Conservation (phyloP, 2,888 invertebrate species). For the Synanthedon formicaeformis region DNA sequence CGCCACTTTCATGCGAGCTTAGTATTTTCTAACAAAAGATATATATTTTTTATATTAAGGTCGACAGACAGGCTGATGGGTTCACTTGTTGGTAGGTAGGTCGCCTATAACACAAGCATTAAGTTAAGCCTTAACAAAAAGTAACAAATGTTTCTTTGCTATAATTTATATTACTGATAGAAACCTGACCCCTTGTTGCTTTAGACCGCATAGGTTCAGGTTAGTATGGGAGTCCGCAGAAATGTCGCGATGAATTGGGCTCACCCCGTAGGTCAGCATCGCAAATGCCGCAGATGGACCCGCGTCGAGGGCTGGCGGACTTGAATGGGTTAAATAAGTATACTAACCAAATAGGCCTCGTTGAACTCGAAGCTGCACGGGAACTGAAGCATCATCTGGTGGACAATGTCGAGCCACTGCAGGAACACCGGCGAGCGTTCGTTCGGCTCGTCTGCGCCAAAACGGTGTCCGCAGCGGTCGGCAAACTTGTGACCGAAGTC, state of each 20-base stretch:
- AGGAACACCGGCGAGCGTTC: conserved; percentile 97
- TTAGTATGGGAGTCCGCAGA: not conserved
- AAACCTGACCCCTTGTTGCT: not conserved
- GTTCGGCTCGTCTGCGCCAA: conserved; percentile 88
- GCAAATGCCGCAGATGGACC: too few relatives aligned
- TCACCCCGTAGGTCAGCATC: too few relatives aligned
- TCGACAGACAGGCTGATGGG: too few relatives aligned
- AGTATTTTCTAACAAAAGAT: too few relatives aligned
- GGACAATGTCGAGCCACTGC: conserved; percentile 97
- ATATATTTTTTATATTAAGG: too few relatives aligned
- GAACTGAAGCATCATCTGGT: conserved; percentile 89
- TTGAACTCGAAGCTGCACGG: conserved; percentile 97
- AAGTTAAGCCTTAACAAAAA: too few relatives aligned
- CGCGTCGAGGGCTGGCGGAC: too few relatives aligned
- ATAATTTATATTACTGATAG: not conserved
- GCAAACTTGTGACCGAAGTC: conserved; percentile 99
- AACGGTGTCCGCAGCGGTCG: conserved; percentile 89
- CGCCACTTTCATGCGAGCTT: too few relatives aligned
- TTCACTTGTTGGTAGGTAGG: too few relatives aligned
- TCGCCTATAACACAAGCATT: too few relatives aligned
- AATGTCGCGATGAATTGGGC: too few relatives aligned
- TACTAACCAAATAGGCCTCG: conserved; percentile 87
- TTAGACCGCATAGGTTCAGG: not conserved
- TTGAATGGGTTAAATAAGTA: conserved; percentile 1
- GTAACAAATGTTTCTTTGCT: too few relatives aligned